Conservation (phyloP, 2,797 vertebrate genomes). For the Amniataba percoides region DNA sequence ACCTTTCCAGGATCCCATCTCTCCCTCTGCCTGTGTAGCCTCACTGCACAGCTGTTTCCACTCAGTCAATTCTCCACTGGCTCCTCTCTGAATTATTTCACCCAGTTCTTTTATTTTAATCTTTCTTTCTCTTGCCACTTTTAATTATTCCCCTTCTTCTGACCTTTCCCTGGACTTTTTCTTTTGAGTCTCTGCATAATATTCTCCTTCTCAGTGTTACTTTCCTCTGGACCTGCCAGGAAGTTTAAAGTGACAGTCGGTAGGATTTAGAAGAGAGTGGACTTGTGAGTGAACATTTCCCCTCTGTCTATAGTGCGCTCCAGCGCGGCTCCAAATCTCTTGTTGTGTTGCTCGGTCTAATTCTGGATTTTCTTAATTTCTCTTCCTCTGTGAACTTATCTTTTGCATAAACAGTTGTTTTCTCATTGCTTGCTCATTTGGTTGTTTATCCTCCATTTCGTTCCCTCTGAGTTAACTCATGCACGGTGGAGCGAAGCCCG, state of each 20-base stretch:
- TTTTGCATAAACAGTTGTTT: too few relatives aligned
- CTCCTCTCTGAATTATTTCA: conserved; percentile 15
- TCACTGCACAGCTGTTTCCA: conserved; percentile 8
- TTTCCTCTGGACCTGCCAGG: neutral
- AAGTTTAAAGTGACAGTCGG: neutral
- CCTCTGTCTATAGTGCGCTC: too few relatives aligned
- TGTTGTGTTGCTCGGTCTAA: too few relatives aligned
- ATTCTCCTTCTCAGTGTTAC: neutral
- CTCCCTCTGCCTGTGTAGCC: neutral
- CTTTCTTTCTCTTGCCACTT: conserved; percentile 18
- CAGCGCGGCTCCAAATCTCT: too few relatives aligned
- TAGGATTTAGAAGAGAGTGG: too few relatives aligned
- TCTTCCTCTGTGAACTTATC: too few relatives aligned
- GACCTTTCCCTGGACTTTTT: conserved; percentile 26
- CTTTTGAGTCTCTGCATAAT: conserved; percentile 17
- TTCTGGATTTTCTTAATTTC: too few relatives aligned
- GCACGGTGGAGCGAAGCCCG: too few relatives aligned
- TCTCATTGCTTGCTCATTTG: too few relatives aligned
- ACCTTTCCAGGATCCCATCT: neutral
- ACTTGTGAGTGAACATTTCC: too few relatives aligned
- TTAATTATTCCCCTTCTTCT: conserved; percentile 11
- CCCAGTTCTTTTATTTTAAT: conserved; percentile 45
- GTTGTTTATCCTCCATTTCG: too few relatives aligned
- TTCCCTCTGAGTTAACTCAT: too few relatives aligned
- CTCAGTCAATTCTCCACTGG: conserved; percentile 5